A percentile compares a stretch with the other conserved stretches of the same genome.
Conservation (phyloP, 2,113 vertebrate species). For the Strix aluco region DNA sequence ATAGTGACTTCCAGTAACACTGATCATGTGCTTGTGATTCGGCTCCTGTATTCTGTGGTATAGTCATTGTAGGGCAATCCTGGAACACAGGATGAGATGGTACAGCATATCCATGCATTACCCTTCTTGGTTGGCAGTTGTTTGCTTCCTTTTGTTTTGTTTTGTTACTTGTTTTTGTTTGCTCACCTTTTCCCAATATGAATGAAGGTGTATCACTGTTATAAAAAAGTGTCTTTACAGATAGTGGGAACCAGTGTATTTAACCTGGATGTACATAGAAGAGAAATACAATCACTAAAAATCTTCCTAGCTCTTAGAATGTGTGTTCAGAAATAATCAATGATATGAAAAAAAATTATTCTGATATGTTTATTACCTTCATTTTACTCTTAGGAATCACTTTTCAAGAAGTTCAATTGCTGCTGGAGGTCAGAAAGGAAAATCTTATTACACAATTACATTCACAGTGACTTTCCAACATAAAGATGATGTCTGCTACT, state of each 20-base stretch:
- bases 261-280: not conserved
- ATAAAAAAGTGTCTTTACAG: not conserved
- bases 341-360: not conserved
- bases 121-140: not conserved
- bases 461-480: constrained; percentile 94
- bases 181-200: not conserved
- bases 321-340: not conserved
- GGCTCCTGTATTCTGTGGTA: not conserved
- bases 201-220: not conserved
- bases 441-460: constrained; percentile 95
- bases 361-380: not conserved
- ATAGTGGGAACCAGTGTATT: not conserved
- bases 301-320: not conserved
- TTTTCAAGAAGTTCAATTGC: constrained; percentile 96
- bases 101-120: not conserved
- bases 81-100: not conserved
- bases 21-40: not conserved
- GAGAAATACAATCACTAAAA: not conserved
- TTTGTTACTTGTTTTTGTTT: not conserved
- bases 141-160: not conserved
- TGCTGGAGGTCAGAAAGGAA: constrained; percentile 95
- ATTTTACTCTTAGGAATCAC: constrained; percentile 85
- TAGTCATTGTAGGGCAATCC: not conserved
- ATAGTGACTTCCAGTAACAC: not conserved
- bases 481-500: constrained; percentile 98